Evolutionary conservation across 2,888 invertebrate species (phyloP), one percentile per base, ranked within the genome.

Genomic region (Drosophila percnosoma): DNA sequence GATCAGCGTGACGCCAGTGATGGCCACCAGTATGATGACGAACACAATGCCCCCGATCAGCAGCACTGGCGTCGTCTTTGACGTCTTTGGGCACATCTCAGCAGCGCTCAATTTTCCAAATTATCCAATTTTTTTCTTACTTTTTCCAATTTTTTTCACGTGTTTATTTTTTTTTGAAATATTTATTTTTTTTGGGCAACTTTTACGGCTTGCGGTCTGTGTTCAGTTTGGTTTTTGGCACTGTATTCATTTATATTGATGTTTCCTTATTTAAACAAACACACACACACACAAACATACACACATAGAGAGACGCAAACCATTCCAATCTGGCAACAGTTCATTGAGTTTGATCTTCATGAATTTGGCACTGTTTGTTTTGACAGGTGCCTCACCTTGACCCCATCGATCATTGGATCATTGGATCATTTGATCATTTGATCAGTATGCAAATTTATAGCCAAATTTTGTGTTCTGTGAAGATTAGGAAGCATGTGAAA

Each of bases 1-100:
- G 71, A 94, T 93, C 61, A 94, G 87, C 40, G 94, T 94, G 13
- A 94, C 92, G 53, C 94, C 94, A 18, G 94, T 94, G 87, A 94
- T 93, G 27, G 93, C 94, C 87, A 94, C 93, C 69, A 94, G 92
- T 11, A 94, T 90, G 72, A 94, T 93, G 51, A 94, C 93, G 34
- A 93, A 93, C 65, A 93, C 90, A 48, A 94, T 89, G 59, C 94
- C 93, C 54, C 93, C 92, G 70, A 93, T 91, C 68, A 92, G 82
- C 69, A 92, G 87, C 62, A 92, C 48, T 27, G 92, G 93, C 66
- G 93, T 90, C 34, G 85, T 89, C 80, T 92, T 93, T 52, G 92
- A 89, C 59, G 91, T 92, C 83, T 93, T 93, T 36, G 90, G 91
- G 69, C 92, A 93, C 92, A 93, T 93, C 66, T 71, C 70, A 34